phyloP scores from a whole-genome alignment of 64 coral and sea anemone species.

The Platygyra sinensis region DNA sequence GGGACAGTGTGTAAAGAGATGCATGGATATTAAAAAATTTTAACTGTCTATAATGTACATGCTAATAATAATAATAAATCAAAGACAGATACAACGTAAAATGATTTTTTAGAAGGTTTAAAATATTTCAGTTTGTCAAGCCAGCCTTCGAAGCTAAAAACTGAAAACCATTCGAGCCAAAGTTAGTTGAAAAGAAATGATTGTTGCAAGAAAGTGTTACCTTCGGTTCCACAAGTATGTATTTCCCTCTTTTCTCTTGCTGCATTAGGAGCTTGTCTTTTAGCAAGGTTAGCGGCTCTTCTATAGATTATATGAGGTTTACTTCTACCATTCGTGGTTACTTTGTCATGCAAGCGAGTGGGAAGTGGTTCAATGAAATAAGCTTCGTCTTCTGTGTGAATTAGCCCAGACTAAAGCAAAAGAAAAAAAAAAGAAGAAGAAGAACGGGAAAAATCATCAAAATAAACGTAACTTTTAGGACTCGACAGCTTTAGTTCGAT shows the following conservation, averaged over 20 bases:
- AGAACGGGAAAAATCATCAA: not conserved
- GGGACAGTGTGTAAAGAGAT: too few relatives aligned
- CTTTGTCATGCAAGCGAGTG: conserved; percentile 59
- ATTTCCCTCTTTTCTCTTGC: conserved; percentile 58
- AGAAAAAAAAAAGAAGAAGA: not conserved
- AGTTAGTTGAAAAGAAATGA: not conserved
- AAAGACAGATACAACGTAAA: too few relatives aligned
- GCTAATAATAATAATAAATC: too few relatives aligned
- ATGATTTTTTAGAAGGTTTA: too few relatives aligned
- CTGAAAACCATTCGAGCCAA: too few relatives aligned
- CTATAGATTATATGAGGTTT: conserved; percentile 78
- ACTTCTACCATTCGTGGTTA: conserved; percentile 34
- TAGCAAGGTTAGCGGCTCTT: conserved; percentile 9
- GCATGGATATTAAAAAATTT: not conserved
- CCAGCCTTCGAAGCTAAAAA: too few relatives aligned
- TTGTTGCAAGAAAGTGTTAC: conserved; percentile 5
- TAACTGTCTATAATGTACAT: too few relatives aligned
- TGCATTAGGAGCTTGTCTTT: not conserved
- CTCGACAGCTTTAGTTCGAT: not conserved
- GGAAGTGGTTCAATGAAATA: conserved; percentile 90
- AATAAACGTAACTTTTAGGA: not conserved
- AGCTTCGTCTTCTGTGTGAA: conserved; percentile 58
- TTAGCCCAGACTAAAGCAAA: conserved; percentile 54
- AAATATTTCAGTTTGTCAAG: too few relatives aligned
- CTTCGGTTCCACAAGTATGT: conserved; percentile 84